Percentiles rank a stretch among this genome's conserved stretches.
These are phyloP conservation scores for Spodoptera littoralis DNA, from an alignment of 2,888 invertebrate genomes.

Conservation along the genomic window DNA sequence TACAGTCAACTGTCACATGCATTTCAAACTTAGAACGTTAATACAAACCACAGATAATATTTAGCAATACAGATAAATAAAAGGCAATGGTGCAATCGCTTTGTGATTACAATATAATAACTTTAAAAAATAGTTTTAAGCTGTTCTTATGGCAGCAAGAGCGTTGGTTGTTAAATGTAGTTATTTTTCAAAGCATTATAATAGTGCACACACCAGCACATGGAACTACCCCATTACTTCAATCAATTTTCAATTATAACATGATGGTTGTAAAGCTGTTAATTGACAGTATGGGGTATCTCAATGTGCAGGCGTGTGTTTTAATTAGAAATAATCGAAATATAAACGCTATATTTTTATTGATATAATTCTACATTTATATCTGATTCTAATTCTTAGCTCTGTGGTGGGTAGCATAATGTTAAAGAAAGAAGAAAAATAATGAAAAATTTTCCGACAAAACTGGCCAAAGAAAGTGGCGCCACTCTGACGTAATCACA, in stretches of 20 bases:
- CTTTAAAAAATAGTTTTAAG: conserved; percentile 65
- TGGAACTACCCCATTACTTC: too few relatives aligned
- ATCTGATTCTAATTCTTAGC: conserved; percentile 18
- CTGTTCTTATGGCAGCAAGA: conserved; percentile 53
- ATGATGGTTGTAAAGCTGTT: too few relatives aligned
- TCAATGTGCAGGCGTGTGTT: conserved; percentile 19
- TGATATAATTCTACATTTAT: conserved; percentile 18
- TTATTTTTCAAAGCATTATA: conserved; percentile 54
- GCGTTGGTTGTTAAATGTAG: conserved; percentile 56
- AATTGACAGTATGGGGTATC: too few relatives aligned
- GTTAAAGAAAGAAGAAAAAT: background rate
- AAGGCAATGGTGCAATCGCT: conserved; percentile 71
- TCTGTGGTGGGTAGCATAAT: conserved; percentile 23
- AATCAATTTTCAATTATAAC: too few relatives aligned
- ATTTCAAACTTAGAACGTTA: too few relatives aligned
- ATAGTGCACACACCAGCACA: too few relatives aligned
- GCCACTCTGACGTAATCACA: too few relatives aligned
- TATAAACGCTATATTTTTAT: conserved; percentile 47
- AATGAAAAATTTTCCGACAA: background rate
- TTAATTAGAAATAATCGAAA: conserved; percentile 45
- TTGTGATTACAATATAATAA: conserved; percentile 70
- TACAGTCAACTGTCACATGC: too few relatives aligned
- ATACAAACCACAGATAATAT: conserved; percentile 20
- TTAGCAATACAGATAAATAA: conserved; percentile 58
- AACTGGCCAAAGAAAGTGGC: background rate